Conservation (phyloP, 2,113 vertebrate species). For the Panthera uncia region DNA sequence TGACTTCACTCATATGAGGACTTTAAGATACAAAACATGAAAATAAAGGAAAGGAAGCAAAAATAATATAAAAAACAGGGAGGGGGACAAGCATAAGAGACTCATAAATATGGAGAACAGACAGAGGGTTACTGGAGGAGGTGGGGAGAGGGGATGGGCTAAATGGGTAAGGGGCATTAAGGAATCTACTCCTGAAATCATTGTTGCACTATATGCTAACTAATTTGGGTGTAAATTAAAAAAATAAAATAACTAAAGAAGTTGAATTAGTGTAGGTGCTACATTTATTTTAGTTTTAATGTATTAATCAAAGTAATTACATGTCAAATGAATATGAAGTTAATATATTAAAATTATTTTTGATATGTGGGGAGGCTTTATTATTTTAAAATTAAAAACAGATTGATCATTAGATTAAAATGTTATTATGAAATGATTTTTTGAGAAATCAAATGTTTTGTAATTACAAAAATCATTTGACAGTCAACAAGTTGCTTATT, state of each 20-base stretch:
- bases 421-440: constrained; percentile 59
- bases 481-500: constrained; percentile 56
- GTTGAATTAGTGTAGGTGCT: not conserved
- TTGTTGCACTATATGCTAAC: too few relatives aligned
- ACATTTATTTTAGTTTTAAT: constrained; percentile 42
- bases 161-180: too few relatives aligned
- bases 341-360: not conserved
- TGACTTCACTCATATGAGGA: too few relatives aligned
- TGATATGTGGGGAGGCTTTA: not conserved
- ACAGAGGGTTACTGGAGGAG: too few relatives aligned
- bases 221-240: too few relatives aligned
- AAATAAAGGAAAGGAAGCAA: too few relatives aligned
- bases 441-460: constrained; percentile 38
- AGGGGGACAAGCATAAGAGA: too few relatives aligned
- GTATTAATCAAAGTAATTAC: constrained; percentile 52
- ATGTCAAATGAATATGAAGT: constrained; percentile 13
- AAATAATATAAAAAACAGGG: too few relatives aligned
- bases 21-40: too few relatives aligned
- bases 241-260: not conserved
- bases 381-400: constrained; percentile 65
- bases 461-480: constrained; percentile 40
- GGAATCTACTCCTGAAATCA: too few relatives aligned
- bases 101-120: too few relatives aligned
- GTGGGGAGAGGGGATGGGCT: too few relatives aligned
- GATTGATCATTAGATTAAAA: not conserved